Conservation (phyloP, 2,888 invertebrate species). For the Blastobasis lacticolella region DNA sequence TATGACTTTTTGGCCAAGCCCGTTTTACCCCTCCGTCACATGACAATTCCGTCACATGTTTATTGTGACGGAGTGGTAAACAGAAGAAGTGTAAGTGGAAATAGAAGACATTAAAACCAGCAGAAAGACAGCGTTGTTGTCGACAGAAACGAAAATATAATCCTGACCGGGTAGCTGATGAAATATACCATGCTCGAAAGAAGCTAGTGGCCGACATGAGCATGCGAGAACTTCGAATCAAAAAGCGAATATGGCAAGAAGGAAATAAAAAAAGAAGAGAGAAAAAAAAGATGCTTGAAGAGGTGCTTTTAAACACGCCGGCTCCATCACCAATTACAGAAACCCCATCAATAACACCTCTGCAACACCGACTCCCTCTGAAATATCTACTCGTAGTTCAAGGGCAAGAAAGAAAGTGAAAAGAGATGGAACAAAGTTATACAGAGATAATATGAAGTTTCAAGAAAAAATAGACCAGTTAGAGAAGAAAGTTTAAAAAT, state of each 20-base stretch:
- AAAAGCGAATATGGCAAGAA: conserved; percentile 7
- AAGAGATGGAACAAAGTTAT: conserved; percentile 8
- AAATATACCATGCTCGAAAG: conserved; percentile 9
- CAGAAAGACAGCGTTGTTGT: conserved; percentile 11
- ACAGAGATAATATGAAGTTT: conserved; percentile 9
- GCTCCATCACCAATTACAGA: conserved; percentile 1
- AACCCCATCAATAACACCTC: not conserved
- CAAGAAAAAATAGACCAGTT: too few relatives aligned
- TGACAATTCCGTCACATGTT: too few relatives aligned
- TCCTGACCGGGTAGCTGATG: conserved; percentile 10
- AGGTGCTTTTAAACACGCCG: conserved; percentile 3
- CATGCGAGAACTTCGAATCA: conserved; percentile 9
- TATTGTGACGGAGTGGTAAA: too few relatives aligned
- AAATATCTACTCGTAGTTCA: not conserved
- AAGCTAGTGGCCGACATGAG: conserved; percentile 10
- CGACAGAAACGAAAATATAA: conserved; percentile 11
- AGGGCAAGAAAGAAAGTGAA: conserved; percentile 2
- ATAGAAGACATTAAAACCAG: conserved; percentile 5
- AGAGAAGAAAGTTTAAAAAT: conserved; percentile 10
- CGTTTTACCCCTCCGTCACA: too few relatives aligned
- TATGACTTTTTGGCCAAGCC: too few relatives aligned
- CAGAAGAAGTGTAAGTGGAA: too few relatives aligned
- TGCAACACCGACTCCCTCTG: not conserved
- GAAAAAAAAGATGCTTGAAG: not conserved
- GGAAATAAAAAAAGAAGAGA: conserved; percentile 3